Conservation (phyloP, 2,113 vertebrate species). For the Macquaria ambigua region DNA sequence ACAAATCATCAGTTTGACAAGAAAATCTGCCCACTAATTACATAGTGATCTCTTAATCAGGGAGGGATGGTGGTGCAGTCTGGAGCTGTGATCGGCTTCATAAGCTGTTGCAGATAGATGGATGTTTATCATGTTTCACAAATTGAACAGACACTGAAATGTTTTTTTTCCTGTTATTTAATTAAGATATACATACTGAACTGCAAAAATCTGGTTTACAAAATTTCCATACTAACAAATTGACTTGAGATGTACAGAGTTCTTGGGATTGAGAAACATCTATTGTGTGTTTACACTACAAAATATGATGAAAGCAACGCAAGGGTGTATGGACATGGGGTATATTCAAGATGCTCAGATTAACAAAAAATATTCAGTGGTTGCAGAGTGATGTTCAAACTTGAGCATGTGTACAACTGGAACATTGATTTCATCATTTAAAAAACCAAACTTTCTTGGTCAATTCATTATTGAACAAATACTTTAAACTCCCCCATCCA, state of each 20-base stretch:
- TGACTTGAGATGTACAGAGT: conserved; percentile 75
- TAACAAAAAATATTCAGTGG: conserved; percentile 33
- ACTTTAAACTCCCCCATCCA: conserved; percentile 24
- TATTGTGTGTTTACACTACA: conserved; percentile 43
- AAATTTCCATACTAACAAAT: conserved; percentile 82
- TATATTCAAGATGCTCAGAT: conserved; percentile 41
- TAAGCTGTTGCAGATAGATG: no score
- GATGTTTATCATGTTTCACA: background rate
- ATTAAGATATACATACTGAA: conserved; percentile 84
- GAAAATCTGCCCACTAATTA: background rate
- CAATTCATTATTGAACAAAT: conserved; percentile 36
- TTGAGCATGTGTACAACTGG: conserved; percentile 8
- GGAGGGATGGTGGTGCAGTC: no score
- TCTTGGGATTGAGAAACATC: conserved; percentile 54
- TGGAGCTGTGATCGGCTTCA: no score
- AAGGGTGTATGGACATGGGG: conserved; percentile 22
- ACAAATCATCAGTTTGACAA: background rate
- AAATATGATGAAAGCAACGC: conserved; percentile 53
- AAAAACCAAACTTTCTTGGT: conserved; percentile 42
- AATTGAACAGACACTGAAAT: background rate
- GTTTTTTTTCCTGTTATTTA: conserved; percentile 67
- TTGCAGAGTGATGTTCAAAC: conserved; percentile 36
- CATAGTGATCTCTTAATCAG: no score
- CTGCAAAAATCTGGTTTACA: conserved; percentile 88
- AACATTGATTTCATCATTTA: conserved; percentile 14